phyloP scores from a whole-genome alignment of 2,797 vertebrate genomes.

The Oryzias sinensis region DNA sequence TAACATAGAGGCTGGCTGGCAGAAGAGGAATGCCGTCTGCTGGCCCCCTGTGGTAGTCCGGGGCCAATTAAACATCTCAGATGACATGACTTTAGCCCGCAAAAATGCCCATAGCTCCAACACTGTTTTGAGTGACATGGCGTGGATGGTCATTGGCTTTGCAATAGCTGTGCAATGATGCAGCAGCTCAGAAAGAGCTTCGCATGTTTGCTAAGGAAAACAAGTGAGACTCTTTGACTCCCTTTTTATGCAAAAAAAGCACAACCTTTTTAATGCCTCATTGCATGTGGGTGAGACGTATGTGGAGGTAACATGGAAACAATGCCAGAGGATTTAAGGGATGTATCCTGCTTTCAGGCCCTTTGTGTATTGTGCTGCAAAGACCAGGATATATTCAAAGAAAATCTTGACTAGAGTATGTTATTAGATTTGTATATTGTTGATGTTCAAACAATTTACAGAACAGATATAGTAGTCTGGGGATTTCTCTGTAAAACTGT shows the following conservation, averaged over 20 bases:
- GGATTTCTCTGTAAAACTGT: no score
- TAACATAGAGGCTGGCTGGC: slow-evolving; percentile 78
- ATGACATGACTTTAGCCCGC: slow-evolving; percentile 92
- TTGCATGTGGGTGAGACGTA: neutral
- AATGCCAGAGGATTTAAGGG: neutral
- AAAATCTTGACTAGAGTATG: no score
- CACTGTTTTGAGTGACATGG: slow-evolving; percentile 80
- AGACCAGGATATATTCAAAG: no score
- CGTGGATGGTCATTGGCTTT: slow-evolving; percentile 60
- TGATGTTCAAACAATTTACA: no score
- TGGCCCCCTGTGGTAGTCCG: slow-evolving; percentile 81
- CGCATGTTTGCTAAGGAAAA: slow-evolving; percentile 31
- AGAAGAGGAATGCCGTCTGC: slow-evolving; percentile 84
- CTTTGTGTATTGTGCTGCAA: no score
- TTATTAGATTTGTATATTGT: no score
- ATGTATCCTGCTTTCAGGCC: no score
- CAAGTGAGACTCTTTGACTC: slow-evolving; percentile 14
- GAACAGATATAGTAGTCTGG: no score
- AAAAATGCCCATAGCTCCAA: slow-evolving; percentile 89
- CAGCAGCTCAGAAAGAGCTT: slow-evolving; percentile 67
- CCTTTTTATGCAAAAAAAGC: neutral
- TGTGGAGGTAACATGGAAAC: neutral
- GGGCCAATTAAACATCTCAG: slow-evolving; percentile 93
- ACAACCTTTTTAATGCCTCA: neutral
- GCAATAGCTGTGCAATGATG: slow-evolving; percentile 77